Evolutionary conservation across 2,888 invertebrate species (phyloP), one percentile per base, ranked within the genome.

Genomic region (Hirtodrosophila alboralis): DNA sequence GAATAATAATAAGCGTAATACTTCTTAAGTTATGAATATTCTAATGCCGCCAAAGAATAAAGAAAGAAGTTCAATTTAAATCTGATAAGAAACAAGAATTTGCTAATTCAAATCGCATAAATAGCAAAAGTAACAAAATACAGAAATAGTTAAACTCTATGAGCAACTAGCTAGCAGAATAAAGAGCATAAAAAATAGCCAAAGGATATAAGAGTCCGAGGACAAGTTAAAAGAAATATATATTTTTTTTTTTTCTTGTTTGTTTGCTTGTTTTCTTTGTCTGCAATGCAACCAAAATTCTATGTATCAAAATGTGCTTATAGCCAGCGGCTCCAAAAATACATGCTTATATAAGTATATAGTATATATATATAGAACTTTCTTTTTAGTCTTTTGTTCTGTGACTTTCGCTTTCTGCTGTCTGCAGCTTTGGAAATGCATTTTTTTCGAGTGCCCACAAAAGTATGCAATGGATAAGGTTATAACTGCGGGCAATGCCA

Each of bases 391-490:
- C 31, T 38, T 59, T 54, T 71, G 65, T 59, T 48, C 31, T 18
- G 4, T 38, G 53, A 72, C 61, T 73, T 67, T 73, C 43, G 45
- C 45, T 67, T 53, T 48, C 36, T 34, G 40, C 45, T 41, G 47
- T 60, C 47, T 48, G 40, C 34, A 34, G 48, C 36, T 49, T 48
- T n/a, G 36, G 38, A 65, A 79, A 53, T 72, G 76, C 57, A 62
- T 28, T 70, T 60, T 52, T 52, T 47, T 57, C 36, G 6, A 48
- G 59, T 63, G 44, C 59, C 68, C 71, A 40, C 59, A 68, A 63
- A 68, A 74, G 59, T 71, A 63, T 63, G 64, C 69, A 31, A 74
- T 60, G 74, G 49, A 54, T 56, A 49, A 37, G 48, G 61, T 61
- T 41, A 60, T 52, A 34, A 41, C 56, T 60, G 5, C 40, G 66